Base-by-base conservation (phyloP, 2,113 vertebrate genomes). In the Sporophila hypoxantha region DNA sequence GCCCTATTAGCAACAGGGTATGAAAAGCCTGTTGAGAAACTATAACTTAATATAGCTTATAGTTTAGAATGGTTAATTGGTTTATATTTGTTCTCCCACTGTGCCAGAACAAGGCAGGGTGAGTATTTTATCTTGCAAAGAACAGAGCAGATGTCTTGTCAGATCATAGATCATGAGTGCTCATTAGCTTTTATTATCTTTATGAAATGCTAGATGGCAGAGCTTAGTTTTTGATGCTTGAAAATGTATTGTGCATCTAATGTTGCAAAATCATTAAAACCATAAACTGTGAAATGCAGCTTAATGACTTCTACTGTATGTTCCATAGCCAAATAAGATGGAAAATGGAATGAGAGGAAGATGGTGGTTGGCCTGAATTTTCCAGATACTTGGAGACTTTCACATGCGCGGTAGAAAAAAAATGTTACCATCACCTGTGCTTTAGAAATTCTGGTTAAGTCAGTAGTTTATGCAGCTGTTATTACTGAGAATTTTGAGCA, bases 151-250 rank as follows among this genome's bases (percentile, higher is more conserved):
- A 96, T 97, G 94, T 95, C 93, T 96, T 96, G 95, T 96, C 95
- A 96, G 86, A 95, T 94, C 93, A 85, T 97, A 97, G 95, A 97
- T 97, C 96, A 96, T 92, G 85, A 93, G 67, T 23, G 79, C 94
- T 95, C 96, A 97, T 97, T 97, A 97, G 97, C 90, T 97, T 98
- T 97, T 97, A 97, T 96, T 96, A 94, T 96, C 95, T 95, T 96
- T 95, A 95, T 96, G 96, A 97, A 97, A 96, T 95, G 95, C 92
- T 96, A 94, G 93, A 92, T 96, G 95, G 82, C 95, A 94, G 95
- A 96, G 89, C 92, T 93, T 94, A 90, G 87, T 81, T 94, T 94
- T 95, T 95, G 93, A 68, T 95, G 88, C 92, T 93, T 96, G 92
- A 80, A 95, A 97, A 95, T 96, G 92, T 91, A 77, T 92, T 86